Conservation (phyloP, 1,140 invertebrate genomes). For the Centruroides sculpturatus region DNA sequence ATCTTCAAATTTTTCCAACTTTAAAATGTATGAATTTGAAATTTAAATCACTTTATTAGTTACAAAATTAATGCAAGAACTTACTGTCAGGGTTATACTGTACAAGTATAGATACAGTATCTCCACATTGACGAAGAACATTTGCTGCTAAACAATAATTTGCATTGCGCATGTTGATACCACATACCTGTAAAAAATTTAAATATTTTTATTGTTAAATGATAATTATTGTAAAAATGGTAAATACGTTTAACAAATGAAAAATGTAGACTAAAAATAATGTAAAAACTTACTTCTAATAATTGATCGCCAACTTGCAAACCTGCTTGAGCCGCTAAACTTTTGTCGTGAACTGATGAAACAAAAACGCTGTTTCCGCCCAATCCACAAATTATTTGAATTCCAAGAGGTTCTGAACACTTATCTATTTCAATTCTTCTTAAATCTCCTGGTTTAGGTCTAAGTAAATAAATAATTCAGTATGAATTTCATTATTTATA, state of each 20-base stretch:
- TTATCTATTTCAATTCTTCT: conserved; percentile 66
- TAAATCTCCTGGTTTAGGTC: conserved; percentile 19
- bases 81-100: conserved; percentile 81
- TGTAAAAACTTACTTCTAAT: conserved; percentile 43
- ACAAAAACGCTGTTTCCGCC: conserved; percentile 66
- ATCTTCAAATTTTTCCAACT: no score
- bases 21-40: no score
- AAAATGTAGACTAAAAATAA: no score
- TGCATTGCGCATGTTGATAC: conserved; percentile 91
- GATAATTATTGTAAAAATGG: no score
- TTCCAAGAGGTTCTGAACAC: conserved; percentile 71
- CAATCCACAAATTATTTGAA: conserved; percentile 75
- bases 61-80: background rate
- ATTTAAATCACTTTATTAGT: no score
- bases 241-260: no score
- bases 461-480: conserved; percentile 6
- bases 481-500: conserved; percentile 23
- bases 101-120: conserved; percentile 89
- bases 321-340: conserved; percentile 73
- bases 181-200: conserved; percentile 51
- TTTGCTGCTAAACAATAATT: conserved; percentile 81
- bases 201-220: no score
- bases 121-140: conserved; percentile 83
- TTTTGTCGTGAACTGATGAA: conserved; percentile 80
- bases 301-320: conserved; percentile 91